phyloP scores from a whole-genome alignment of 2,797 vertebrate genomes.

The Rachycentron canadum region DNA sequence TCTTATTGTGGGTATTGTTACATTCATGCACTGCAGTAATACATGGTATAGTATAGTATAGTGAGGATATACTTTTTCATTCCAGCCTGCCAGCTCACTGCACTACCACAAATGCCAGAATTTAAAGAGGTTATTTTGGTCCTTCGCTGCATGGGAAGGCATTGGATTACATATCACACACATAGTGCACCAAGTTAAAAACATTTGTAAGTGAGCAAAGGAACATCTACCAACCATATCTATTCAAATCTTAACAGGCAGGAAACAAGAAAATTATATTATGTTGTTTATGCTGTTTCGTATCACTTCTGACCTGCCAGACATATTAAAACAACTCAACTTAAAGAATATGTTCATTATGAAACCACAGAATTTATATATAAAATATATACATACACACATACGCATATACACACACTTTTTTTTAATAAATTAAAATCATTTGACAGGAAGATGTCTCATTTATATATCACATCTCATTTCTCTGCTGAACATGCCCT shows the following conservation, averaged over 20 bases:
- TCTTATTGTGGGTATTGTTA: not conserved
- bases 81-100: not conserved
- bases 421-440: too few relatives aligned
- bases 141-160: slow-evolving; percentile 15
- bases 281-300: too few relatives aligned
- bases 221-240: not conserved
- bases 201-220: not conserved
- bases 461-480: too few relatives aligned
- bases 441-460: too few relatives aligned
- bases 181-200: slow-evolving; percentile 14
- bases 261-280: not conserved
- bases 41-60: not conserved
- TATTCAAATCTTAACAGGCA: not conserved
- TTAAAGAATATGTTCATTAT: too few relatives aligned
- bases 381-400: too few relatives aligned
- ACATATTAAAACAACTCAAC: not conserved
- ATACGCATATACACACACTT: too few relatives aligned
- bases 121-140: slow-evolving; percentile 69
- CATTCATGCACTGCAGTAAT: not conserved
- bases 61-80: slow-evolving; percentile 18
- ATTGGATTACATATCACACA: slow-evolving; percentile 39
- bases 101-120: slow-evolving; percentile 26
- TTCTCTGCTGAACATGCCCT: not conserved
- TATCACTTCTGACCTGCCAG: not conserved
- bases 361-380: too few relatives aligned